Percentiles rank a stretch among this genome's conserved stretches.
These are phyloP conservation scores for Sebastiscus albofasciatus DNA, from an alignment of 2,797 vertebrate genomes.

Conservation along the genomic window DNA sequence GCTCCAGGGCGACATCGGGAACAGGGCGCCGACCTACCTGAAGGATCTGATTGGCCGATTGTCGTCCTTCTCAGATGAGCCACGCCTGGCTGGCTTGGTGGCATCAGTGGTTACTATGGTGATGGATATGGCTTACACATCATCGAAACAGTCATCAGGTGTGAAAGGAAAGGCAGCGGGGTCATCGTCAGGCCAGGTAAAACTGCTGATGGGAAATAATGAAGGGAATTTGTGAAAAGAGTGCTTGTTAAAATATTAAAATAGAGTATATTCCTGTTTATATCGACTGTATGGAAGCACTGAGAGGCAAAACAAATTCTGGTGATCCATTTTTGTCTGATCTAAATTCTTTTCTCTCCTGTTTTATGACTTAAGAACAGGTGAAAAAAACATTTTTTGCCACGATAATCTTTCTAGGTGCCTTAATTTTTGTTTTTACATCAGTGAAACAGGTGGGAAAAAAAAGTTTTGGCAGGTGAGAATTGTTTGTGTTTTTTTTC, in stretches of 20 bases:
- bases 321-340: background rate
- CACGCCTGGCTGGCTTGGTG: conserved; percentile 72
- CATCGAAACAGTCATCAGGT: conserved; percentile 39
- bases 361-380: background rate
- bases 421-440: background rate
- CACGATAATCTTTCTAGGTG: accelerated
- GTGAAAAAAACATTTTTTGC: background rate
- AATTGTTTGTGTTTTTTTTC: no score
- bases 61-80: conserved; percentile 75
- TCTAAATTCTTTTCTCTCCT: background rate
- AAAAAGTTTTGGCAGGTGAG: no score
- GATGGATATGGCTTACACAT: conserved; percentile 72
- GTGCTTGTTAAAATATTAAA: background rate
- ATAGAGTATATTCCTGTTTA: background rate
- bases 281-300: background rate
- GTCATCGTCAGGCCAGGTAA: conserved; percentile 66
- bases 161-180: conserved; percentile 44
- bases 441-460: no score
- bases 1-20: conserved; percentile 70
- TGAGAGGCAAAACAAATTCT: background rate
- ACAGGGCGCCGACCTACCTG: conserved; percentile 69
- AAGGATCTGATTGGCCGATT: conserved; percentile 77
- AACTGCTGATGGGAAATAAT: background rate
- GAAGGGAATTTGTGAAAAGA: background rate
- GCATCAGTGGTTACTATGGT: conserved; percentile 74